Evolutionary conservation across 2,888 invertebrate genomes (phyloP).

Genomic region (Carcina quercana): DNA sequence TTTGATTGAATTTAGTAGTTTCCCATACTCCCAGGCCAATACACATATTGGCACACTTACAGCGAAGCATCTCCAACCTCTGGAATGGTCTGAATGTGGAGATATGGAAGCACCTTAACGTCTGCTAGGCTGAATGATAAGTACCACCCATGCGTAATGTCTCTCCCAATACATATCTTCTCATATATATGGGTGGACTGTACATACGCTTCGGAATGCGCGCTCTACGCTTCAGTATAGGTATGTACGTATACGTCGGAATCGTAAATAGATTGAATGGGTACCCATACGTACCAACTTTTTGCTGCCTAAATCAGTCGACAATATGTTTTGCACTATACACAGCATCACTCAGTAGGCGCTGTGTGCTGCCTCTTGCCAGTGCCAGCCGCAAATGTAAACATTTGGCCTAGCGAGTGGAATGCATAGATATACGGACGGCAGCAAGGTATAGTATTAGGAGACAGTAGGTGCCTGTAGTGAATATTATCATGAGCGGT

Average conservation of each 20-base stretch:
- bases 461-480: conserved; percentile 61
- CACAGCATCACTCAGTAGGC: conserved; percentile 44
- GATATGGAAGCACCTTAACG: no score
- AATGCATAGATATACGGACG: no score
- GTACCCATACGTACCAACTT: conserved; percentile 52
- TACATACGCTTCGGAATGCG: conserved; percentile 61
- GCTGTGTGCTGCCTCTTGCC: conserved; percentile 29
- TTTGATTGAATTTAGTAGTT: no score
- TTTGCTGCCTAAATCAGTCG: conserved; percentile 61
- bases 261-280: conserved; percentile 73
- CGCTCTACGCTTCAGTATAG: conserved; percentile 45
- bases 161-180: no score
- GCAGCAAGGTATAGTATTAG: no score
- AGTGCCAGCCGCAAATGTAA: conserved; percentile 46
- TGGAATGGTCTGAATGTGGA: no score
- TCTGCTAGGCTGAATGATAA: no score
- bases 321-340: conserved; percentile 48
- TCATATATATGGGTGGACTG: no score
- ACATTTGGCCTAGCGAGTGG: conserved; percentile 67
- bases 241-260: conserved; percentile 56
- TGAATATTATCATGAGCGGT: conserved; percentile 74
- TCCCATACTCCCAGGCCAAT: no score
- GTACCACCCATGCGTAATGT: no score
- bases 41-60: no score
- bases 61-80: no score